Evolutionary conservation across 1,140 invertebrate species (phyloP).

Genomic region (Polypedilum vanderplanki): DNA sequence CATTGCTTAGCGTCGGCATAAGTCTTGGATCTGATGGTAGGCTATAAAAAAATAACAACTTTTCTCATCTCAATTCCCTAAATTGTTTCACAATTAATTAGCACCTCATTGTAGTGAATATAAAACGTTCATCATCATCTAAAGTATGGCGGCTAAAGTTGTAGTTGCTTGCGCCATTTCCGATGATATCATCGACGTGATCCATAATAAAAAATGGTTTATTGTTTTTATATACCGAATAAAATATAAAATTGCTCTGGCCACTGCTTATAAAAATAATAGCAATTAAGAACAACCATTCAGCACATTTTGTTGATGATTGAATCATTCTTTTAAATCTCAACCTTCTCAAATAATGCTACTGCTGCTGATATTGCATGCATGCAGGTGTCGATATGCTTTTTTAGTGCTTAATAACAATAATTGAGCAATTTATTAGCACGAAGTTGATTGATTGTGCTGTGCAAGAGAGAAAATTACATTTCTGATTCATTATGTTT

Average conservation of each 20-base stretch:
- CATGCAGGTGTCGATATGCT: no score
- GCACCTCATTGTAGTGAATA: slow-evolving; percentile 23
- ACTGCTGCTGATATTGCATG: no score
- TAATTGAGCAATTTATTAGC: no score
- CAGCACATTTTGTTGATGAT: slow-evolving; percentile 3
- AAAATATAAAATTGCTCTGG: background rate
- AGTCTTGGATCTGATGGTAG: slow-evolving; percentile 48
- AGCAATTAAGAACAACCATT: slow-evolving; percentile 1
- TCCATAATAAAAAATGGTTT: slow-evolving; percentile 19
- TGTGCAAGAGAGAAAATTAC: no score
- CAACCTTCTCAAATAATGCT: no score
- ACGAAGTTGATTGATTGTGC: no score
- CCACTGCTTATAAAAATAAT: background rate
- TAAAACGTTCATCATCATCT: slow-evolving; percentile 8
- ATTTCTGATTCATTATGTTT: no score
- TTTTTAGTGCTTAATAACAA: no score
- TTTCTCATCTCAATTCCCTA: background rate
- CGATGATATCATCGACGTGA: slow-evolving; percentile 12
- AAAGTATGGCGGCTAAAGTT: background rate
- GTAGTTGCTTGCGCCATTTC: slow-evolving; percentile 2
- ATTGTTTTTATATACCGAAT: background rate
- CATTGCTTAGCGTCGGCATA: slow-evolving; percentile 52
- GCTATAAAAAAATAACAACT: slow-evolving; percentile 35
- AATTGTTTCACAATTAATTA: slow-evolving; percentile 24
- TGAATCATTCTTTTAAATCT: background rate